phyloP scores from a whole-genome alignment of 2,888 invertebrate species.

The Incurvaria masculella region DNA sequence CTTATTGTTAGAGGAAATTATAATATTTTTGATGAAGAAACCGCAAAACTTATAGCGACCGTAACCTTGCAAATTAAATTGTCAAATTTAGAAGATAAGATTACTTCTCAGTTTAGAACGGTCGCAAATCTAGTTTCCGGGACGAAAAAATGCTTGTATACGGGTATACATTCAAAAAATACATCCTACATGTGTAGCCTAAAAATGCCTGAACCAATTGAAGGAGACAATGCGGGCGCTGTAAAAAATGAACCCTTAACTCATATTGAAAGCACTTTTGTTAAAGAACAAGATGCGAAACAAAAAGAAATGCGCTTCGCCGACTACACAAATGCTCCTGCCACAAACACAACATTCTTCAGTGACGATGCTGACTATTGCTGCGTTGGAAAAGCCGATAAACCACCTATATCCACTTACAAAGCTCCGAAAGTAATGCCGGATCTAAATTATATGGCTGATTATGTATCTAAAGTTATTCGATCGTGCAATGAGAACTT shows the following conservation, averaged over 20 bases:
- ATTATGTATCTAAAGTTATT: conserved; percentile 43
- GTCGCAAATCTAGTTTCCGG: conserved; percentile 31
- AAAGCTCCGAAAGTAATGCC: conserved; percentile 40
- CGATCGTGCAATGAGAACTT: conserved; percentile 48
- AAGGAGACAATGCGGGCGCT: not conserved
- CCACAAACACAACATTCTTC: conserved; percentile 37
- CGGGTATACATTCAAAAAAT: conserved; percentile 42
- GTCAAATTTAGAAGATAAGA: conserved; percentile 33
- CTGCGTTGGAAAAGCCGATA: conserved; percentile 38
- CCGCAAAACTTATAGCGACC: conserved; percentile 38
- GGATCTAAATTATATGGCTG: conserved; percentile 37
- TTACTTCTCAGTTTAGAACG: conserved; percentile 39
- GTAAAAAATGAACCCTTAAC: too few species aligned
- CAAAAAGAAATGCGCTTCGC: conserved; percentile 28
- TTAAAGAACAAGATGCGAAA: conserved; percentile 27
- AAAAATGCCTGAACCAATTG: conserved; percentile 22
- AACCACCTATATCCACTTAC: conserved; percentile 38
- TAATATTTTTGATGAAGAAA: conserved; percentile 46
- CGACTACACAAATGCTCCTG: conserved; percentile 40
- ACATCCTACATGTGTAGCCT: conserved; percentile 45
- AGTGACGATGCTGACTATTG: conserved; percentile 36
- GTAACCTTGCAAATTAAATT: conserved; percentile 40
- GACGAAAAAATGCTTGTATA: conserved; percentile 38
- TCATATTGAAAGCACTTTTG: conserved; percentile 27
- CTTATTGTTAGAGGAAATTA: conserved; percentile 37